These are phyloP conservation scores for Drosophila trapezifrons DNA, from an alignment of 1,140 invertebrate genomes.

Conservation along the genomic window DNA sequence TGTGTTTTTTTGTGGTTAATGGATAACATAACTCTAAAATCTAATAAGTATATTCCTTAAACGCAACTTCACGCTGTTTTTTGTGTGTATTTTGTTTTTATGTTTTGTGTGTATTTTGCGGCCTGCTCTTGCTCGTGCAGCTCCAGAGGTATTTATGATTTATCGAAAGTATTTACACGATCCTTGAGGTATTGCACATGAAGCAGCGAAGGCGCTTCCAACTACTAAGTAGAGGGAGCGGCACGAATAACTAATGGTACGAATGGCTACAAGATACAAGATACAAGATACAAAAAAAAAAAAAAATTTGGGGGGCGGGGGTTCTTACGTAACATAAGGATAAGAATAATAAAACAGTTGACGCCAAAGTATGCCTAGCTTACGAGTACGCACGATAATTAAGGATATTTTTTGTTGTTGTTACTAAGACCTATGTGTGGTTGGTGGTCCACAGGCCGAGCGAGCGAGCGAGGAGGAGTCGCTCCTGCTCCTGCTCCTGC, in stretches of 20 bases:
- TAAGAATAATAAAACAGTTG: constrained; percentile 48
- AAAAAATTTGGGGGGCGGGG: too few species aligned
- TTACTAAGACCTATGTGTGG: constrained; percentile 15
- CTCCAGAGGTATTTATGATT: constrained; percentile 54
- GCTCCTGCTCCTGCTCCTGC: background rate
- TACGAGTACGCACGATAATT: constrained; percentile 20
- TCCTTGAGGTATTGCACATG: constrained; percentile 77
- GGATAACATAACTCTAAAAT: constrained; percentile 54
- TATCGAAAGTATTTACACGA: constrained; percentile 58
- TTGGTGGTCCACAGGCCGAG: too few species aligned
- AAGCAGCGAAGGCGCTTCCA: constrained; percentile 67
- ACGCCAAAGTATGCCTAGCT: constrained; percentile 48
- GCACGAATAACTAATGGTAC: constrained; percentile 47
- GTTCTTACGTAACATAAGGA: constrained; percentile 28
- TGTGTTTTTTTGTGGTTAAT: constrained; percentile 46
- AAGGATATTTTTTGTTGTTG: constrained; percentile 17
- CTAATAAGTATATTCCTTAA: constrained; percentile 62
- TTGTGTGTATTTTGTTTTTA: constrained; percentile 4
- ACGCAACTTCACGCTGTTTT: constrained; percentile 43
- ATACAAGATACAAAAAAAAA: constrained; percentile 25
- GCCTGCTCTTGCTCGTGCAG: constrained; percentile 25
- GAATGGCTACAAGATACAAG: constrained; percentile 11
- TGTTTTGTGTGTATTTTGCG: constrained; percentile 5
- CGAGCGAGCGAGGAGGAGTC: too few species aligned
- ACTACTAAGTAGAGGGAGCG: constrained; percentile 70